Percentiles rank a stretch among this genome's conserved stretches.
These are phyloP conservation scores for Popillia japonica DNA, from an alignment of 1,140 invertebrate species.

Conservation along the genomic window DNA sequence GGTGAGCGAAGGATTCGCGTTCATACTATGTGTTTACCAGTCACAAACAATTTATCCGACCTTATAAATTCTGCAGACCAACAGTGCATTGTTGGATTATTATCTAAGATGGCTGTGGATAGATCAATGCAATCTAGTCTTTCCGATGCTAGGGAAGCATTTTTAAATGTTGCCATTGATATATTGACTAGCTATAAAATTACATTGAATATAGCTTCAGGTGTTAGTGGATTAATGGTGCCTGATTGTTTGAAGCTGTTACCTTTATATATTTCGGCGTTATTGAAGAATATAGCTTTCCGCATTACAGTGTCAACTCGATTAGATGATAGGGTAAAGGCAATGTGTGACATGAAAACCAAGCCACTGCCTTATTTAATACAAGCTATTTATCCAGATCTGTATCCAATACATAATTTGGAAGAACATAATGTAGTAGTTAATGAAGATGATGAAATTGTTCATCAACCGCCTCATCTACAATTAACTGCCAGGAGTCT, in stretches of 20 bases:
- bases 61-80: constrained; percentile 94
- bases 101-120: constrained; percentile 98
- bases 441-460: constrained; percentile 65
- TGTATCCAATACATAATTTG: constrained; percentile 89
- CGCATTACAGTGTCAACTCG: constrained; percentile 85
- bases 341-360: constrained; percentile 94
- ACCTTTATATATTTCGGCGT: constrained; percentile 88
- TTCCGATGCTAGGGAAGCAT: constrained; percentile 92
- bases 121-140: constrained; percentile 85
- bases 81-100: constrained; percentile 89
- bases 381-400: constrained; percentile 89
- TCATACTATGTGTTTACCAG: constrained; percentile 94
- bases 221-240: constrained; percentile 72
- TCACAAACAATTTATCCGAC: constrained; percentile 84
- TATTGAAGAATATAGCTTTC: constrained; percentile 92
- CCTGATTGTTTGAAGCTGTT: constrained; percentile 80
- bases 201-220: constrained; percentile 70
- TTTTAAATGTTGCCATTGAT: constrained; percentile 95
- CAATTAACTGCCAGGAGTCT: constrained; percentile 76
- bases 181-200: constrained; percentile 83
- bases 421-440: constrained; percentile 69
- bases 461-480: constrained; percentile 70
- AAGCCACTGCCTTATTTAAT: constrained; percentile 84
- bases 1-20: constrained; percentile 97
- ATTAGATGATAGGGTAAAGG: constrained; percentile 91